Conservation (phyloP, 2,888 invertebrate genomes). For the Epinotia nisella region DNA sequence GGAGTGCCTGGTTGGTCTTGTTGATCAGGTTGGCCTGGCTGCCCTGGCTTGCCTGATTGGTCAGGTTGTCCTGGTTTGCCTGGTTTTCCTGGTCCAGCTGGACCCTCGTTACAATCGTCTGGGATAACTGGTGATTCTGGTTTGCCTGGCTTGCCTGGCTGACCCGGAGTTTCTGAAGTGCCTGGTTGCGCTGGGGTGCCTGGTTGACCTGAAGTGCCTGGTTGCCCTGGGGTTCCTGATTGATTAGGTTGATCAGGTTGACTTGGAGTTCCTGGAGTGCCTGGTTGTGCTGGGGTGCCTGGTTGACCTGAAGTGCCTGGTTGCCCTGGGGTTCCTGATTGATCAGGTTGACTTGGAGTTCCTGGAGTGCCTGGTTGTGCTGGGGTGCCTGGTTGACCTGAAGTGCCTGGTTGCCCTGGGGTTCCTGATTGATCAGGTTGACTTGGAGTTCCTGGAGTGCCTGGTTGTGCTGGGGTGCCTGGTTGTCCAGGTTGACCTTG, state of each 20-base stretch:
- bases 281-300: conserved; percentile 52
- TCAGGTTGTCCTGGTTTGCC: neutral
- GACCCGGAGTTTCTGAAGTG: neutral
- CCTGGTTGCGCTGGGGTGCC: neutral
- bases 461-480: neutral
- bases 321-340: conserved; percentile 20
- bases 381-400: neutral
- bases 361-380: no score
- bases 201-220: conserved; percentile 25
- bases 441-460: neutral
- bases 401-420: neutral
- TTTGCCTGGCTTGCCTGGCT: neutral
- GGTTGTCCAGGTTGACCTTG: conserved; percentile 5
- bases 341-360: no score
- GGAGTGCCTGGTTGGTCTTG: conserved; percentile 22
- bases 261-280: no score
- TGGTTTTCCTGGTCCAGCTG: neutral
- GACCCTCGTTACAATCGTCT: no score
- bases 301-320: conserved; percentile 48
- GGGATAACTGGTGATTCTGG: no score
- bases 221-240: conserved; percentile 50
- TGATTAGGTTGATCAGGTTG: no score
- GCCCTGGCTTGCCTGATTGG: neutral
- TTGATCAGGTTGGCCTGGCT: conserved; percentile 6
- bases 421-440: neutral